Evolutionary conservation across 2,888 invertebrate species (phyloP), one percentile per base, ranked within the genome.

Genomic region (Cheilosia pagana): DNA sequence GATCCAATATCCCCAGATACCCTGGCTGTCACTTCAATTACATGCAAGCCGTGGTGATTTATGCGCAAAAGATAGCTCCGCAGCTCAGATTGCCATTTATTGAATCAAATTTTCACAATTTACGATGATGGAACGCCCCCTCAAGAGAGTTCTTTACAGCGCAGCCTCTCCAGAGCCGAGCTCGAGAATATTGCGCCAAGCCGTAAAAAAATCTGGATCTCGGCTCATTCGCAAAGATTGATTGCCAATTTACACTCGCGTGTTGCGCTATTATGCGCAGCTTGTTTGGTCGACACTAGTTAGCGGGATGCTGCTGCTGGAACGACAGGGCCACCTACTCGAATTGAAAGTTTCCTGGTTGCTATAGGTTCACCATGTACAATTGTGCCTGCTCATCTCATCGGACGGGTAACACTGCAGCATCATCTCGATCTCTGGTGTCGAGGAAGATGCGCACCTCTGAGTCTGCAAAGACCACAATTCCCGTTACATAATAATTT

Each of bases 401-500:
- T 45, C 45, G 16, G 60, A 60, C 10, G 16, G 35, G 28, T 45
- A 35, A 63, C 28, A 12, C 8, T 19, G 23, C 50, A 16, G 45
- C 45, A 16, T 45, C 45, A 8, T 19, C 19, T 35, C 71, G 21
- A 35, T 12, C 35, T 35, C 35, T 35, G 35, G 35, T 23, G 31
- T 14, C 23, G 14, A 31, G 39, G 39, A 39, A 55, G 68, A 81
- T 52, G 60, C 43, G 60, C 43, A 41, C 57, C 55, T 43, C 50
- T 12, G 41, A 41, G 8, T 28, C 28, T 0, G 28, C 28, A 21
- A 19, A 71, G 55, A 81, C 76, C 82, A 63, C 70, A 59, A 68
- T 79, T 83, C 83, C 83, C 79, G 83, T 85, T 85, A 81, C 83
- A 75, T 85, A 79, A 85, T 79, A 85, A 85, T 79, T 81, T 85